Conservation (phyloP, 2,888 invertebrate species). For the Panorpa germanica region DNA sequence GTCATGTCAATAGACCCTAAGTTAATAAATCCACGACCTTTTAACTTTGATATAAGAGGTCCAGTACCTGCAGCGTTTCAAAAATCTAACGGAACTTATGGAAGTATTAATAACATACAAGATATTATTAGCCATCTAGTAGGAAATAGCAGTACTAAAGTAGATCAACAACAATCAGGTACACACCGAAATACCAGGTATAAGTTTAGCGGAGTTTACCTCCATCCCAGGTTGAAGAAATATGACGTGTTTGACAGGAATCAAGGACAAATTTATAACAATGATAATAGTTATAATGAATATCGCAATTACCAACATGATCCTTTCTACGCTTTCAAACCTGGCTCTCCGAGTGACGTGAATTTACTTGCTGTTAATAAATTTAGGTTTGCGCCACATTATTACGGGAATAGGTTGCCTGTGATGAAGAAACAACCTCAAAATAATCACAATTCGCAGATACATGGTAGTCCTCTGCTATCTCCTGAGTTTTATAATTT, state of each 20-base stretch:
- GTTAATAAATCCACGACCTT: constrained; percentile 23
- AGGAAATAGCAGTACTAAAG: constrained; percentile 7
- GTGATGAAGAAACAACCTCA: too few relatives aligned
- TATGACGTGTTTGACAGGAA: constrained; percentile 16
- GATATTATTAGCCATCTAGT: constrained; percentile 19
- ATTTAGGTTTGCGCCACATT: constrained; percentile 23
- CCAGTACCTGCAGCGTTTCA: constrained; percentile 21
- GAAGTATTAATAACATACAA: constrained; percentile 20
- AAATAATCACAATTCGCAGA: too few relatives aligned
- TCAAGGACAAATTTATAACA: constrained; percentile 1
- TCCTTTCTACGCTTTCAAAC: constrained; percentile 50
- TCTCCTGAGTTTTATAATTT: too few relatives aligned
- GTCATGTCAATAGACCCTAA: too few relatives aligned
- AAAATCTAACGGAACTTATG: constrained; percentile 12
- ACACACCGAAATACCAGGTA: constrained; percentile 16
- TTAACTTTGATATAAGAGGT: constrained; percentile 22
- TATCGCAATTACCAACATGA: constrained; percentile 24
- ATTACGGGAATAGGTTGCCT: constrained; percentile 15
- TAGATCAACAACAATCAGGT: neutral
- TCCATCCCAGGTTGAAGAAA: constrained; percentile 22
- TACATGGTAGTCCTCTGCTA: too few relatives aligned
- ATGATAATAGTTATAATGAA: constrained; percentile 14
- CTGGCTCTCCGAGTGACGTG: constrained; percentile 52
- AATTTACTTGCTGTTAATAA: constrained; percentile 45
- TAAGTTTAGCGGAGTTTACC: constrained; percentile 21